These are phyloP conservation scores for Phocoena phocoena DNA, from an alignment of 2,113 vertebrate genomes.

Conservation along the genomic window DNA sequence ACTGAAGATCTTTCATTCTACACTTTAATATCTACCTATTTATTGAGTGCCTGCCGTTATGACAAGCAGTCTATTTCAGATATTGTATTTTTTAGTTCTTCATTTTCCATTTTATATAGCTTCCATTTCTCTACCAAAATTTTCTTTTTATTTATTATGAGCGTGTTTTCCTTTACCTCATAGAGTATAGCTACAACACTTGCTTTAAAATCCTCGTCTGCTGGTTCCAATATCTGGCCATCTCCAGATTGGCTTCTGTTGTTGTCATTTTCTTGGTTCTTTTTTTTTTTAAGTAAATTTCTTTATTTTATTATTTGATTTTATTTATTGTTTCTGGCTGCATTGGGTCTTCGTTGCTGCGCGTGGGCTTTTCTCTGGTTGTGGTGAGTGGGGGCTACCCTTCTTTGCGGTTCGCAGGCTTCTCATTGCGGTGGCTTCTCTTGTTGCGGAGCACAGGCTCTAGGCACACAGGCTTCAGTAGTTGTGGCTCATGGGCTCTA, in stretches of 20 bases:
- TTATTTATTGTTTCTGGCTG: too few relatives aligned
- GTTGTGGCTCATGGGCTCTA: too few relatives aligned
- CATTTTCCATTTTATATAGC: background rate
- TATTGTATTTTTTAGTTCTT: background rate
- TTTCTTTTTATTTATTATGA: background rate
- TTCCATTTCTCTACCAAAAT: background rate
- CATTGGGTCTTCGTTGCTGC: too few relatives aligned
- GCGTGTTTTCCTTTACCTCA: background rate
- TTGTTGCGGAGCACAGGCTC: too few relatives aligned
- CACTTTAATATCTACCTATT: background rate
- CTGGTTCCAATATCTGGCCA: background rate
- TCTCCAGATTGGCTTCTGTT: background rate
- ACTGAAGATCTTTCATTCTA: background rate
- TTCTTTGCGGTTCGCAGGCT: accelerated
- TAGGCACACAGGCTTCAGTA: too few relatives aligned
- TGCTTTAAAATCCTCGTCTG: background rate
- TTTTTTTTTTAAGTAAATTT: too few relatives aligned
- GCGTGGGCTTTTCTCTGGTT: too few relatives aligned
- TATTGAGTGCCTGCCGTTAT: background rate
- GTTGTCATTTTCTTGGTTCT: background rate
- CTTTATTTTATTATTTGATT: too few relatives aligned
- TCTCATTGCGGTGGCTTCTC: too few relatives aligned
- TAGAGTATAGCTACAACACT: background rate
- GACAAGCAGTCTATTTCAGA: background rate
- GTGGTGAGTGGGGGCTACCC: too few relatives aligned